Evolutionary conservation across 2,797 vertebrate genomes (phyloP).

Genomic region (Pseudomugil tenellus): DNA sequence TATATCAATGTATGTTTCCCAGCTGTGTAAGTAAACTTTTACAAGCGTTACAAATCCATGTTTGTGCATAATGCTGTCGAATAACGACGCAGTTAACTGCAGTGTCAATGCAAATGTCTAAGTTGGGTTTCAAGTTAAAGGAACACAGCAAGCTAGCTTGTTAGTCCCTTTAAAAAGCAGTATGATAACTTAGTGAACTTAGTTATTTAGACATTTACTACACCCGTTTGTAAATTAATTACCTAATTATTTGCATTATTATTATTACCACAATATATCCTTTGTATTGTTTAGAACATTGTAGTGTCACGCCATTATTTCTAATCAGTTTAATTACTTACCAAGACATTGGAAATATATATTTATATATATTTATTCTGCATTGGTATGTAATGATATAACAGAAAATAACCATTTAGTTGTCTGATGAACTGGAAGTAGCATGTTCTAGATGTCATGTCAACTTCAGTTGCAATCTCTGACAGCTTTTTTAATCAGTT

Average conservation of each 20-base stretch:
- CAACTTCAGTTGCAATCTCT: background rate
- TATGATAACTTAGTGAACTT: background rate
- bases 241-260: background rate
- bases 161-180: conserved; percentile 9
- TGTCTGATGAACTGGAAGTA: no score
- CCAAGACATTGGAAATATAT: conserved; percentile 16
- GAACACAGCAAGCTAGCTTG: conserved; percentile 7
- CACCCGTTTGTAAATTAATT: background rate
- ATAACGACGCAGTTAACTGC: background rate
- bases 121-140: background rate
- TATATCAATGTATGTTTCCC: conserved; percentile 32
- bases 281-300: background rate
- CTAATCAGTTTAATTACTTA: conserved; percentile 1
- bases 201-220: background rate
- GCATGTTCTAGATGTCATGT: no score
- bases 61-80: conserved; percentile 1
- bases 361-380: no score
- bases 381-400: background rate
- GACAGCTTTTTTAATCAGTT: conserved; percentile 6
- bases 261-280: no score
- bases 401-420: background rate
- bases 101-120: background rate
- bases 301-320: conserved; percentile 35
- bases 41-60: conserved; percentile 31
- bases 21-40: conserved; percentile 55